Evolutionary conservation across 2,888 invertebrate species (phyloP), one percentile per base, ranked within the genome.

Genomic region (Onthophagus sagittarius): DNA sequence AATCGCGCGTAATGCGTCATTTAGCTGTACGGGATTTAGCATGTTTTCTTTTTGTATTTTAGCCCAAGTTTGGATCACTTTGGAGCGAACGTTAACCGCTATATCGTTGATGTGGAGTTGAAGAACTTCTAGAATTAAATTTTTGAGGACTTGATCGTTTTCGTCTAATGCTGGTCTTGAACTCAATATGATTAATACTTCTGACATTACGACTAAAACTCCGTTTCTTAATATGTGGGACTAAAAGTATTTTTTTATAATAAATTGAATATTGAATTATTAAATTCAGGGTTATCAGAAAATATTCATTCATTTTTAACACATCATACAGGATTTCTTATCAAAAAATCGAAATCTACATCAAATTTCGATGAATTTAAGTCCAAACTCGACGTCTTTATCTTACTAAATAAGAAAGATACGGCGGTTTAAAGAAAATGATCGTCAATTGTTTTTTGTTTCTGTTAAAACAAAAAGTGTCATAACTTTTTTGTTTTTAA

Each of bases 1-100:
- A 0, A 90, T 88, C 39, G 90, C 88, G 77, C 90, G 87, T 70
- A 96, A 85, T 63, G 97, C 89, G 7, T 86, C 85, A 23, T 90
- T 89, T 81, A 94, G 92, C 74, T 91, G 88, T 5, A 86, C 86
- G 64, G 95, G 86, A 0, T 97, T 96, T 63, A 98, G 90, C 2
- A 93, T 92, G 81, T 92, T 90, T 79, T 93, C 92, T 71, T 91
- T 89, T 79, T 94, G 93, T 74, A 98, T 87, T 69, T 90, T 88
- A 77, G 90, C 89, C 94, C 95, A 96, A 76, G 94, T 91, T 83
- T 96, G 93, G 62, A 98, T 87, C 74, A 92, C 93, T 87, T 94
- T 95, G 23, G 94, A 91, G 23, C 98, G 88, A 0, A 97, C 97
- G 82, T 93, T 93, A 0, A 96, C 94, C 69, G 96, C 92, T 2